These are phyloP conservation scores for Ictidomys tridecemlineatus DNA, from an alignment of 2,113 vertebrate genomes.

Conservation along the genomic window DNA sequence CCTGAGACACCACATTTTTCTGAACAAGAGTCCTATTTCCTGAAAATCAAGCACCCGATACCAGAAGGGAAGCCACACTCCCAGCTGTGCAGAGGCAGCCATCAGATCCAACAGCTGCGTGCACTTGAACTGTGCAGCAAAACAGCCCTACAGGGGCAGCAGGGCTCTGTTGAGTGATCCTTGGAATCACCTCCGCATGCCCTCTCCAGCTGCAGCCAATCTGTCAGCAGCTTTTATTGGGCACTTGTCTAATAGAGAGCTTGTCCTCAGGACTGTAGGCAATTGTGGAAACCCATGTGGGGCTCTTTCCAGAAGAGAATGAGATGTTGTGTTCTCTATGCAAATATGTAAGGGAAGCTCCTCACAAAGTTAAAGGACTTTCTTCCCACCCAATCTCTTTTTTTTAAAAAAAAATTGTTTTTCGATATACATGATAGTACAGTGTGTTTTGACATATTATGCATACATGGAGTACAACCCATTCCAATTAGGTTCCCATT, in stretches of 20 bases:
- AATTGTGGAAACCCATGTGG: not conserved
- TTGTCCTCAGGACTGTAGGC: not conserved
- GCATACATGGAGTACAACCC: no score
- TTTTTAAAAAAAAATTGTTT: not conserved
- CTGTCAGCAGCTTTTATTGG: conserved; percentile 29
- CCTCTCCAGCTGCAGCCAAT: conserved; percentile 54
- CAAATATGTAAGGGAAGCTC: rapidly evolving
- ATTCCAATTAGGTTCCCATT: no score
- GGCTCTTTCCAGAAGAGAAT: not conserved
- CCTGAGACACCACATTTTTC: conserved; percentile 16
- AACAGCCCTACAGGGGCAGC: not conserved
- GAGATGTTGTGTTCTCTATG: not conserved
- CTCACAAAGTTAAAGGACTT: not conserved
- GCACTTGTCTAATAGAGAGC: not conserved
- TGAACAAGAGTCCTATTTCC: conserved; percentile 36
- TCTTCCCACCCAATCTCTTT: not conserved
- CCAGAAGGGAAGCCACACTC: not conserved
- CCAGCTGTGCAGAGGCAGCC: not conserved
- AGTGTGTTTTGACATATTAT: no score
- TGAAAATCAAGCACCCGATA: conserved; percentile 60
- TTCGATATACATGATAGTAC: no score
- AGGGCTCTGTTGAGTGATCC: not conserved
- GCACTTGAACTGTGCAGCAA: not conserved
- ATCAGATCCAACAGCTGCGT: conserved; percentile 22
- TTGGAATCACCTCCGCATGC: not conserved